Evolutionary conservation across 2,888 invertebrate species (phyloP).

Genomic region (Drosophila rubida): DNA sequence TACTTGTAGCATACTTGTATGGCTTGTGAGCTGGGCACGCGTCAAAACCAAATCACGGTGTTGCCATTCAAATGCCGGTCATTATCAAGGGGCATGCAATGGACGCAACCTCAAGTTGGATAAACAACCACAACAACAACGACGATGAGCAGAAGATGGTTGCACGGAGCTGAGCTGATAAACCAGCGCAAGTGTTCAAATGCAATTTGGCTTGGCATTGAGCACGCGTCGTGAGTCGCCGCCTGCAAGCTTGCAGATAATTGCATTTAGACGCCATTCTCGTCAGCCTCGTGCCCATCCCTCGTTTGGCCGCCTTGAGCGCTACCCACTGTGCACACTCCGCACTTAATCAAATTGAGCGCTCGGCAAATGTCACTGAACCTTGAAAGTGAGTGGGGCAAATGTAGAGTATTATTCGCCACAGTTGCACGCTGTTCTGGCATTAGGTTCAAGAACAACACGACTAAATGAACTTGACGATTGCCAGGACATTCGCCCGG

Average conservation of each 20-base stretch:
- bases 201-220: constrained; percentile 71
- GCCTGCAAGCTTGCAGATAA: constrained; percentile 64
- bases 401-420: constrained; percentile 66
- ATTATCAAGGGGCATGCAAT: constrained; percentile 47
- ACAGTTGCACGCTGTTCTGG: constrained; percentile 56
- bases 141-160: background rate
- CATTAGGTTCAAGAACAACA: constrained; percentile 73
- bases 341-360: constrained; percentile 77
- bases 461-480: constrained; percentile 63
- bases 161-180: constrained; percentile 26
- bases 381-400: constrained; percentile 57
- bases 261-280: constrained; percentile 64
- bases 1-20: background rate
- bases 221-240: constrained; percentile 43
- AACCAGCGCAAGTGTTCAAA: constrained; percentile 48
- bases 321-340: constrained; percentile 37
- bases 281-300: background rate
- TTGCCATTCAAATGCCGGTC: constrained; percentile 50
- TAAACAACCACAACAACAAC: constrained; percentile 17
- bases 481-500: constrained; percentile 73
- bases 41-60: constrained; percentile 36
- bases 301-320: constrained; percentile 25
- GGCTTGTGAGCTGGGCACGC: constrained; percentile 13
- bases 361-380: constrained; percentile 74
- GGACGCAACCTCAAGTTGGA: constrained; percentile 40